Base-by-base conservation (phyloP, 2,797 vertebrate genomes). In the Acestrorhynchus altus region DNA sequence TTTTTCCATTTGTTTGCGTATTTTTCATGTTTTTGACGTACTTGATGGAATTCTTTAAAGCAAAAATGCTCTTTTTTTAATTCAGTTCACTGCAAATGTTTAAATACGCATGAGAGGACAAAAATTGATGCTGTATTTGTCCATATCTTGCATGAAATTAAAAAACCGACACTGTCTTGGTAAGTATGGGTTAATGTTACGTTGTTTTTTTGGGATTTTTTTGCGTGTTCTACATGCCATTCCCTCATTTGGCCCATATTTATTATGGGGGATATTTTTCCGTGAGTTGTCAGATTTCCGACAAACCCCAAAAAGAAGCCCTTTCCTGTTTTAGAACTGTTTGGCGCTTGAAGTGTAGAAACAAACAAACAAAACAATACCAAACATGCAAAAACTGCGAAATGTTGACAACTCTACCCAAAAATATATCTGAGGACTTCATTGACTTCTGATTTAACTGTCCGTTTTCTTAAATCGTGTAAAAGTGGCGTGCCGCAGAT, bases 201-300 rank as follows among this genome's bases (percentile, higher is more conserved):
- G 72, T 90, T 89, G 87, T 80, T 86, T 71, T 87, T 86, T 89
- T 87, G 86, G 75, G 49, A 4, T 11, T 24, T 35, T 89, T 89
- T 86, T 92, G 89, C 88, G 91, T 94, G 90, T 92, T 90, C 93
- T 92, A 91, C 78, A 84, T 93, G 87, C 88, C 91, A 93, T 94
- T 89, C 87, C 91, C 89, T 92, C 91, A 92, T 86, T 35, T 83
- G 85, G 89, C 93, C 93, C 93, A 94, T 94, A 91, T 91, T 85
- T 83, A 88, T 87, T 93, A 94, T 94, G 93, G 93, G 93, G 88
- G 86, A 94, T 95, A 95, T 95, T 95, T 95, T 95, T 95, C 90
- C 88, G 93, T 93, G 94, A 92, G 94, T 95, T 95, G 94, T 95
- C 94, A 95, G 92, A 93, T 94, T 95, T 95, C 93, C 88, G 74